A percentile compares a stretch with the other conserved stretches of the same genome.
Conservation (phyloP, 2,113 vertebrate genomes). For the Limanda limanda region DNA sequence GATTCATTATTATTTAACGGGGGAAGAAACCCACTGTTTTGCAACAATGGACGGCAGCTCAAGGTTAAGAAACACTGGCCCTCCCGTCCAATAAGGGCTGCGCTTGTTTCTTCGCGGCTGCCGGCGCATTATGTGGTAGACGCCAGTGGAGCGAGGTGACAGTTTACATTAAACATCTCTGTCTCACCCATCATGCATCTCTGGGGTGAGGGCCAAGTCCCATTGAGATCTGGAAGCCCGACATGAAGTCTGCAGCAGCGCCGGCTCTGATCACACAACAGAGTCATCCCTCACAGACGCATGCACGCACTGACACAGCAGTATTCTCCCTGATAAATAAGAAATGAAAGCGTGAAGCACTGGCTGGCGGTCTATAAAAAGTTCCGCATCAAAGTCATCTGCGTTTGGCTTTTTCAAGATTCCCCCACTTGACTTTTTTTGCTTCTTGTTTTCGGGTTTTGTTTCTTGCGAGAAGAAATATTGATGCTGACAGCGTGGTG, state of each 20-base stretch:
- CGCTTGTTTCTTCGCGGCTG: constrained; percentile 27
- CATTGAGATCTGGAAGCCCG: constrained; percentile 52
- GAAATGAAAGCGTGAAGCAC: constrained; percentile 44
- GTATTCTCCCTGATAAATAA: constrained; percentile 59
- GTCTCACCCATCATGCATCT: constrained; percentile 64
- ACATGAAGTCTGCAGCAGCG: constrained; percentile 51
- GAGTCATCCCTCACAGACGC: constrained; percentile 48
- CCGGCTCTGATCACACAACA: constrained; percentile 39
- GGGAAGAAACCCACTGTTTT: constrained; percentile 34
- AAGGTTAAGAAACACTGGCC: constrained; percentile 57
- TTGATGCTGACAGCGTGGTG: constrained; percentile 26
- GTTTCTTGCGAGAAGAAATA: constrained; percentile 10
- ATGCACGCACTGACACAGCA: constrained; percentile 66
- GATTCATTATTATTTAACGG: constrained; percentile 56
- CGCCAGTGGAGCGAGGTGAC: constrained; percentile 59
- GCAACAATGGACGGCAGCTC: constrained; percentile 31
- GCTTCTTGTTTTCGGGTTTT: constrained; percentile 1
- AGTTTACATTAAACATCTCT: constrained; percentile 73
- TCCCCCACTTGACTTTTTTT: background rate
- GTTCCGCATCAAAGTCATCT: constrained; percentile 59
- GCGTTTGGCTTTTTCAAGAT: constrained; percentile 14
- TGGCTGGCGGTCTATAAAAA: constrained; percentile 43
- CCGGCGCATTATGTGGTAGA: constrained; percentile 40
- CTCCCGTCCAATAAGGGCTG: background rate
- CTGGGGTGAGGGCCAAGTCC: constrained; percentile 65